These are phyloP conservation scores for Chymomyza fuscimana DNA, from an alignment of 2,888 invertebrate genomes.

Conservation along the genomic window DNA sequence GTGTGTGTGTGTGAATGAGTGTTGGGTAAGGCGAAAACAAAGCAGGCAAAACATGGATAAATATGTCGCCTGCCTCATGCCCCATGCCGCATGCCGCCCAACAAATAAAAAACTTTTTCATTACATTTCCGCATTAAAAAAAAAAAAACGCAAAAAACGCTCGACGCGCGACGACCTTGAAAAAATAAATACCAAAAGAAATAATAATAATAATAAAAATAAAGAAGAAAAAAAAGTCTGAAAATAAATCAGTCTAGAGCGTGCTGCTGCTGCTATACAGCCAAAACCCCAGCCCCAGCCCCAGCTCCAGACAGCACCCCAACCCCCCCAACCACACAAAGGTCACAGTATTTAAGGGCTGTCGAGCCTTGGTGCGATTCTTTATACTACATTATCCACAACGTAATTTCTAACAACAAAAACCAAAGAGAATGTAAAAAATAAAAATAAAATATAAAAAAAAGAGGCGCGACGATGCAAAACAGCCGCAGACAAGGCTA, in stretches of 20 bases:
- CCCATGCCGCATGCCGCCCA: not conserved
- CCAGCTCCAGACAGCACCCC: conserved; percentile 10
- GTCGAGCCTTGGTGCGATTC: not conserved
- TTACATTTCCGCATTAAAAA: conserved; percentile 68
- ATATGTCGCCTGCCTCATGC: conserved; percentile 35
- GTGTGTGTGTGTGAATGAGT: not conserved
- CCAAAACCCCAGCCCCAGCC: not conserved
- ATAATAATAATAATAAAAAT: conserved; percentile 1
- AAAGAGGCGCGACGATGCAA: not conserved
- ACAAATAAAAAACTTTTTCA: conserved; percentile 62
- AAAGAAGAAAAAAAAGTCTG: conserved; percentile 52
- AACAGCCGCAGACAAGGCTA: conserved; percentile 25
- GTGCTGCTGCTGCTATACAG: not conserved
- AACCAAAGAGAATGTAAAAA: conserved; percentile 15
- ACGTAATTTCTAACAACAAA: conserved; percentile 69
- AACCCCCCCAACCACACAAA: conserved; percentile 25
- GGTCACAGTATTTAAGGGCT: conserved; percentile 36
- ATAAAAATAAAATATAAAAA: conserved; percentile 23
- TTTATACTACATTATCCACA: conserved; percentile 57
- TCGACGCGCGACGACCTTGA: conserved; percentile 64
- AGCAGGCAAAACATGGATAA: conserved; percentile 53
- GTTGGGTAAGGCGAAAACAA: conserved; percentile 35
- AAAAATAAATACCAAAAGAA: conserved; percentile 28
- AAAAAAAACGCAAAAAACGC: not conserved
- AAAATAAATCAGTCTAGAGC: conserved; percentile 71